Evolutionary conservation across 2,797 vertebrate genomes (phyloP).

Genomic region (Pseudochirops corinnae): DNA sequence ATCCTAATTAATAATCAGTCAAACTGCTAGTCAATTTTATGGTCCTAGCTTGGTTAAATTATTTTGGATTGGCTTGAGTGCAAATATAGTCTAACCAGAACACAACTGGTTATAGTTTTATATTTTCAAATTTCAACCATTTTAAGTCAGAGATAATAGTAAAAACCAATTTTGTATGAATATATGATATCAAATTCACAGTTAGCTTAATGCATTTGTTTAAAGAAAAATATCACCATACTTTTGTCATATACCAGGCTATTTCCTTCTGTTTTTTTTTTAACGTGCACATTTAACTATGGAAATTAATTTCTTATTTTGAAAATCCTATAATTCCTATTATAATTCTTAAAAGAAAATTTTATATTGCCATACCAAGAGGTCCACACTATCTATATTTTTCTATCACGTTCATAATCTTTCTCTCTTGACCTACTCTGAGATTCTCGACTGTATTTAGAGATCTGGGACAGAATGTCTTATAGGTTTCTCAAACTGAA

Average conservation of each 20-base stretch:
- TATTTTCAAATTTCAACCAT: neutral
- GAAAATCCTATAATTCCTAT: neutral
- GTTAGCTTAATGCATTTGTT: neutral
- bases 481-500: neutral
- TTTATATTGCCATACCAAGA: neutral
- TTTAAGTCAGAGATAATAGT: neutral
- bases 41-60: neutral
- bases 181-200: neutral
- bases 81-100: neutral
- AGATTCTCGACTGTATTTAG: neutral
- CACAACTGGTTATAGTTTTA: neutral
- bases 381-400: neutral
- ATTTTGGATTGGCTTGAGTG: neutral
- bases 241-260: neutral
- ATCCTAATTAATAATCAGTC: neutral
- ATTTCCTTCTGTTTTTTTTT: neutral
- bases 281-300: neutral
- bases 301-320: neutral
- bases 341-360: neutral
- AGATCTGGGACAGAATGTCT: neutral
- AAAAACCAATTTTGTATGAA: neutral
- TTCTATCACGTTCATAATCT: too few relatives aligned
- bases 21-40: neutral
- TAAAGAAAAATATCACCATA: neutral
- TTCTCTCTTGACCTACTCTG: neutral